Base-by-base conservation (phyloP, 2,797 vertebrate species). In the Hirundo rustica region DNA sequence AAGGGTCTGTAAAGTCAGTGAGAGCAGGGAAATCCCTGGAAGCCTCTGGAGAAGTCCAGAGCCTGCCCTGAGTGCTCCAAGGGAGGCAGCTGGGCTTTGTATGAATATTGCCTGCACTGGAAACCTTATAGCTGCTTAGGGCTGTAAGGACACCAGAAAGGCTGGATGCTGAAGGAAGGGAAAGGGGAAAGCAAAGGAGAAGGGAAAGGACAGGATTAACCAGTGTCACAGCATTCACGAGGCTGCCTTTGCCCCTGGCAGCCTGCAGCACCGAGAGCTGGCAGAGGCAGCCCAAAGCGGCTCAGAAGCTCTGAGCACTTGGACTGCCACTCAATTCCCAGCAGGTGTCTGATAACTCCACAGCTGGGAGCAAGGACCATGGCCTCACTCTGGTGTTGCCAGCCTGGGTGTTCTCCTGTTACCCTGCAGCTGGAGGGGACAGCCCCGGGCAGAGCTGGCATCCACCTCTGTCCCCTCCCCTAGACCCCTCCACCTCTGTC, bases 61-160 rank as follows among this genome's bases (percentile, higher is more conserved):
- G 19, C 19, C 34, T 40, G 16, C 16, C 23, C 42, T 0, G 0
- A 27, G 14, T 47, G 51, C 34, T 45, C 45, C 2, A 4, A 67
- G 34, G 16, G 47, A 15, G 9, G 13, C 38, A 48, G 26, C 36
- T 73, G 61, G 40, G 22, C 40, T 42, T 77, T 66, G 13, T 18
- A 3, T 6, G 19, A 20, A 14, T 55, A 16, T 17, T 58, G 34
- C 15, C 68, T 71, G 45, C 47, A 19, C 54, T 62, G 68, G 54
- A 55, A 47, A 62, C 25, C 38, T n/a, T 34, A 30, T 44, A 34
- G 32, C 58, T 67, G 13, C 45, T 18, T 25, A 19, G 30, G 58
- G n/a, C 58, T 54, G 29, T 14, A 13, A 44, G 40, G 55, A 34
- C 11, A 3, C 29, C 38, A 13, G 36, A 57, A 50, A 40, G 25